Evolutionary conservation across 2,797 vertebrate genomes (phyloP), one percentile per base, ranked within the genome.

Genomic region (Uromys caudimaculatus): DNA sequence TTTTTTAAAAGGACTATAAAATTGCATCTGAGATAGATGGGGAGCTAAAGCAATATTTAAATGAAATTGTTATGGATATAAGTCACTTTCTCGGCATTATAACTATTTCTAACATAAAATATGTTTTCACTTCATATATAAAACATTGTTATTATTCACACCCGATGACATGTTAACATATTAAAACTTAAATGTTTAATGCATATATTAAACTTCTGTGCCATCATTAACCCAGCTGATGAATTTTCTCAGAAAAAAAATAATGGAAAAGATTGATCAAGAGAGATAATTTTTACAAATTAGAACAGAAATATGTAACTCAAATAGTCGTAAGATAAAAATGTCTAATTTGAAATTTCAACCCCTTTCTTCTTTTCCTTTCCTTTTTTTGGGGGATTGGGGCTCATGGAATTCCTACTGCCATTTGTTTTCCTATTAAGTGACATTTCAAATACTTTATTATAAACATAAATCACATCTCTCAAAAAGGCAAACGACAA

Each of bases 1-100:
- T 99, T 99, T 99, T 99, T 99, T 98, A 99, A 99, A 99, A 99
- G 98, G 98, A 98, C 99, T 98, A 99, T 99, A 99, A 99, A 99
- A 99, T 99, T 99, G 98, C 98, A 98, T 99, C 98, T 98, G 98
- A 99, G 99, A 99, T 99, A 99, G 99, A 99, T 99, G 99, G 98
- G 98, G 98, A 99, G 98, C 98, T 99, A 99, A 99, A 99, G 99
- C 99, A 99, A 99, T 99, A 99, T 99, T 99, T 99, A 99, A 99
- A 99, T 99, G 98, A 98, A 99, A 99, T 99, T 99, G 98, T 99
- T 99, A 99, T 98, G 98, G 98, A 98, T 99, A 98, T 99, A 99
- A 99, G 98, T 98, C 98, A 99, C 98, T 98, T 99, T 97, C 97
- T 97, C 98, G 97, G 98, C 98, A 98, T 99, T 99, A 98, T 98